A percentile compares a stretch with the other conserved stretches of the same genome.
These are phyloP conservation scores for Polylopha cassiicola DNA, from an alignment of 2,888 invertebrate species.

Conservation along the genomic window DNA sequence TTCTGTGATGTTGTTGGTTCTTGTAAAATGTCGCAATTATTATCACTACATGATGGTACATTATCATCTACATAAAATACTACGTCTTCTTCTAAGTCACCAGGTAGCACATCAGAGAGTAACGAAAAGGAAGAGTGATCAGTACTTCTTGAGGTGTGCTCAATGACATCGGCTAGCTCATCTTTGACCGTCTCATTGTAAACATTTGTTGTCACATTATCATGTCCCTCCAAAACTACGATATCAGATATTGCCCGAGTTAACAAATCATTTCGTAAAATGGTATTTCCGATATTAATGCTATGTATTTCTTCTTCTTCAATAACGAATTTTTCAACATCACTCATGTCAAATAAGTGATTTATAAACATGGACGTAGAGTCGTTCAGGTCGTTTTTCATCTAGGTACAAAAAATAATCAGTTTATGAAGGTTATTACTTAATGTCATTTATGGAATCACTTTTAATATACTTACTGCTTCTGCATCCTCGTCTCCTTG, in stretches of 20 bases:
- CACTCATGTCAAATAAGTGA: conserved; percentile 63
- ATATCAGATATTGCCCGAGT: conserved; percentile 43
- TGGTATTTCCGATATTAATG: conserved; percentile 31
- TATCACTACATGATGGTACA: conserved; percentile 24
- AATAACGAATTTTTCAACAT: conserved; percentile 42
- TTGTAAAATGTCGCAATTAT: conserved; percentile 24
- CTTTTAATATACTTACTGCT: conserved; percentile 35
- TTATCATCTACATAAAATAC: conserved; percentile 40
- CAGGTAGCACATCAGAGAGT: conserved; percentile 40
- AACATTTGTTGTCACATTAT: no score
- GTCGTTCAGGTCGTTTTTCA: conserved; percentile 42
- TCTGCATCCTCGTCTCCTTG: conserved; percentile 63
- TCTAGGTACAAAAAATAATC: conserved; percentile 34
- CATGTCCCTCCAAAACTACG: no score
- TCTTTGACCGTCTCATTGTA: no score
- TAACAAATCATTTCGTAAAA: conserved; percentile 33
- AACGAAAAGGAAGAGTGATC: conserved; percentile 49
- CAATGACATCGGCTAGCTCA: conserved; percentile 18
- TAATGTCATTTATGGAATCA: background rate
- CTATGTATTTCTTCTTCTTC: conserved; percentile 35
- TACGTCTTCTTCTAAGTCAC: conserved; percentile 36
- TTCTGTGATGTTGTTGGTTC: conserved; percentile 15
- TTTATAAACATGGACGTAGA: conserved; percentile 61
- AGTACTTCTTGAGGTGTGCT: conserved; percentile 29
- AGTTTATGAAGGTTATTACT: conserved; percentile 3